Percentiles rank a stretch among this genome's conserved stretches.
Conservation (phyloP, 2,797 vertebrate genomes). For the Benthosema pterotum region DNA sequence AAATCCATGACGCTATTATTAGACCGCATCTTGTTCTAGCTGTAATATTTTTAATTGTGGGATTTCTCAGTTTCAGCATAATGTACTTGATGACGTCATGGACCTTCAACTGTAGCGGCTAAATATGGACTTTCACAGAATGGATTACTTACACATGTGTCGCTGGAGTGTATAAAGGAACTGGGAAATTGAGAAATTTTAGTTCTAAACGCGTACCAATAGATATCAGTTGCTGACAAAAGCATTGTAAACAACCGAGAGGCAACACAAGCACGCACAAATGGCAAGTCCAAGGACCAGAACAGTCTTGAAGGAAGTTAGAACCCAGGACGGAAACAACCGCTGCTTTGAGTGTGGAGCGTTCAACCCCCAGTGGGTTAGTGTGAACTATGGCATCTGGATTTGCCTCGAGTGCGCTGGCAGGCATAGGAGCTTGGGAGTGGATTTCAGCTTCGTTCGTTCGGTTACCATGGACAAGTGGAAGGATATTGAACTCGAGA, state of each 20-base stretch:
- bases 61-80: too few relatives aligned
- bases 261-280: not conserved
- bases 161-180: slow-evolving; percentile 74
- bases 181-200: too few relatives aligned
- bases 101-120: slow-evolving; percentile 75
- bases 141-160: slow-evolving; percentile 92
- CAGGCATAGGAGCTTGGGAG: slow-evolving; percentile 94
- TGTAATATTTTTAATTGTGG: too few relatives aligned
- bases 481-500: slow-evolving; percentile 97
- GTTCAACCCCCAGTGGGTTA: slow-evolving; percentile 98
- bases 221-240: too few relatives aligned
- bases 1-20: too few relatives aligned
- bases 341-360: slow-evolving; percentile 96
- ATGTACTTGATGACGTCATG: too few relatives aligned
- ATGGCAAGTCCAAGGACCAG: slow-evolving; percentile 98
- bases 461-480: slow-evolving; percentile 99
- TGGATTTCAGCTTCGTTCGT: slow-evolving; percentile 94
- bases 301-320: slow-evolving; percentile 94
- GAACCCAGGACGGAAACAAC: slow-evolving; percentile 93
- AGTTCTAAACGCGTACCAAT: too few relatives aligned
- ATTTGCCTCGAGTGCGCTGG: slow-evolving; percentile 98
- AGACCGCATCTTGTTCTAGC: too few relatives aligned
- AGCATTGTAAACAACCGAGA: too few relatives aligned
- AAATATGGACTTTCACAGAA: slow-evolving; percentile 90
- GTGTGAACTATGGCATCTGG: slow-evolving; percentile 98